Conservation (phyloP, 2,797 vertebrate species). For the Orestias chungarensis region DNA sequence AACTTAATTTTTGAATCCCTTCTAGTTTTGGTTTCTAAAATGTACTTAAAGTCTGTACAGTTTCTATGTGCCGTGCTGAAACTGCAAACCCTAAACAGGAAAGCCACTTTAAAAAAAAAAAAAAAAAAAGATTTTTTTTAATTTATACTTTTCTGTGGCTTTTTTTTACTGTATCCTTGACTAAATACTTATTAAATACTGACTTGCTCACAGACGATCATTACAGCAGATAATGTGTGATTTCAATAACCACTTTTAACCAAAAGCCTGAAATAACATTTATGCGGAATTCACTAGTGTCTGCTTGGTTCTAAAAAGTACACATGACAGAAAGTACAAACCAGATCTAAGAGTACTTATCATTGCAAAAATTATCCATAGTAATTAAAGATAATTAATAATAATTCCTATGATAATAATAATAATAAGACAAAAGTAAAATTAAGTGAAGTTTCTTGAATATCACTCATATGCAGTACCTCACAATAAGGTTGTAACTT, state of each 20-base stretch:
- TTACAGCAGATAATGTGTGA: not conserved
- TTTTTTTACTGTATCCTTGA: not conserved
- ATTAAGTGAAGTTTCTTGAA: too few relatives aligned
- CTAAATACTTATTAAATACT: not conserved
- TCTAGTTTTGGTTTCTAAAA: not conserved
- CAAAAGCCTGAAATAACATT: not conserved
- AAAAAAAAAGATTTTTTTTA: not conserved
- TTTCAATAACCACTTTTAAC: not conserved
- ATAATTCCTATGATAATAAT: too few relatives aligned
- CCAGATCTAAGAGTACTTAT: not conserved
- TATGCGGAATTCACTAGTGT: not conserved
- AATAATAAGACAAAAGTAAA: too few relatives aligned
- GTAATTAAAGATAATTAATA: not conserved
- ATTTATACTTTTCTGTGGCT: not conserved
- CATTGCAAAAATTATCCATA: not conserved
- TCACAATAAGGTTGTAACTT: too few relatives aligned
- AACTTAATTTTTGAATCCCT: not conserved
- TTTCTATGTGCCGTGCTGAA: too few relatives aligned
- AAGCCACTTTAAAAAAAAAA: not conserved
- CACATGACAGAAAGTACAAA: not conserved
- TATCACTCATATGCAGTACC: too few relatives aligned
- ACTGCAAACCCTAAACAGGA: not conserved
- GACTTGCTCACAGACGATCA: not conserved
- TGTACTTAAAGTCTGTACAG: not conserved
- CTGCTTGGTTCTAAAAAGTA: not conserved